These are phyloP conservation scores for Tadarida brasiliensis DNA, from an alignment of 2,797 vertebrate species.

Conservation along the genomic window DNA sequence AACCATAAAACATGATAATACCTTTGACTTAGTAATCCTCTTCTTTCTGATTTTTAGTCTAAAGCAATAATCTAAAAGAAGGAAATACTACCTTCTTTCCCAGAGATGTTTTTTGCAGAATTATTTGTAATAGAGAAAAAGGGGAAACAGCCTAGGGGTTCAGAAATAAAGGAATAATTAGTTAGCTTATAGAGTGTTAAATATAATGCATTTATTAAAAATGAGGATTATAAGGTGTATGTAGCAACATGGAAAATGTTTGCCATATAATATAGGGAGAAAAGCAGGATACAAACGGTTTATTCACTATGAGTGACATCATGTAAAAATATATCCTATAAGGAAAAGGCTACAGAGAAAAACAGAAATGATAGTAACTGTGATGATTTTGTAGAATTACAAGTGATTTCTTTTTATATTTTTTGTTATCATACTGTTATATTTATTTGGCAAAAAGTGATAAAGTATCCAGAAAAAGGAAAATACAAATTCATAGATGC, in stretches of 20 bases:
- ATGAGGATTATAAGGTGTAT: neutral
- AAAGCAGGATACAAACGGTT: neutral
- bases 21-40: neutral
- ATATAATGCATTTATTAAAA: neutral
- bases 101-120: neutral
- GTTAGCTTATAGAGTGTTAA: constrained; percentile 1
- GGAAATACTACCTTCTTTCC: neutral
- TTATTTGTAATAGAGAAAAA: constrained; percentile 44
- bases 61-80: constrained; percentile 46
- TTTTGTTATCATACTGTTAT: neutral
- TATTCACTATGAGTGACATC: neutral
- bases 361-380: neutral
- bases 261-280: neutral
- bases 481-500: neutral
- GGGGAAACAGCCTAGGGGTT: neutral
- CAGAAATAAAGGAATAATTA: constrained; percentile 38
- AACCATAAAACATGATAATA: neutral
- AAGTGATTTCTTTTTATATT: neutral
- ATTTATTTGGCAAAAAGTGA: neutral
- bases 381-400: neutral
- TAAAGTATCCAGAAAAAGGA: neutral
- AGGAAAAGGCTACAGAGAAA: neutral
- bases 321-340: neutral
- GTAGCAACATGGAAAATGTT: neutral
- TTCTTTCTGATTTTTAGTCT: neutral